Evolutionary conservation across 1,140 invertebrate species (phyloP), one percentile per base, ranked within the genome.

Genomic region (Drosophila bifasciata): DNA sequence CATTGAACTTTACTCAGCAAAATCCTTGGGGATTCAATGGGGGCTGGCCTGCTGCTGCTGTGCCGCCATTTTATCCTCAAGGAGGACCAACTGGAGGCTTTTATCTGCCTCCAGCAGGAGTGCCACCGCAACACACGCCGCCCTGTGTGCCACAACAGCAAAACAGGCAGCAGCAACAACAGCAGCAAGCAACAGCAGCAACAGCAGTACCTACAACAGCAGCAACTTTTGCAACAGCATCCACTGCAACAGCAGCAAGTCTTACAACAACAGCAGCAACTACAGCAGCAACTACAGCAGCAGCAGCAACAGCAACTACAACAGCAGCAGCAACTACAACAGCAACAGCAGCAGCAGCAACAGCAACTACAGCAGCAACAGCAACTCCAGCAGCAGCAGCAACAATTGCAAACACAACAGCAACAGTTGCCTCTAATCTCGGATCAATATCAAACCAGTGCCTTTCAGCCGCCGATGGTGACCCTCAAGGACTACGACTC

Each of bases 401-500:
- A 51, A 21, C 53, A 53, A 28, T 36, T 49, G 3, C 58, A 39
- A 19, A 57, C 57, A 13, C 58, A 62, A 19, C 69, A 78, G 41
- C 75, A 83, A 44, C 67, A 85, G 46, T 45, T 88, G 40, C 84
- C 83, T 2, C 13, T 61, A 5, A 63, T 85, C 11, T 69, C 80
- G 0, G 81, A 89, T 19, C 86, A 86, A 43, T 81, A 90, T 61
- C 73, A 78, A 32, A 71, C 60, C 1, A 80, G 49, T 21, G 43
- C 80, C 13, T 85, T 89, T n/a, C 79, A 84, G 15, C 69, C 72
- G 0, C 76, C 68, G 3, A 17, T 49, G 6, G 69, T 70, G 0
- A 74, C 79, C 3, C 80, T 89, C n/a, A 78, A 72, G 43, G 84
- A 88, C 2, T 89, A 88, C 40, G 83, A 88, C 55, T 58, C 83